Conservation (phyloP, 2,113 vertebrate species). For the Microcebus murinus region DNA sequence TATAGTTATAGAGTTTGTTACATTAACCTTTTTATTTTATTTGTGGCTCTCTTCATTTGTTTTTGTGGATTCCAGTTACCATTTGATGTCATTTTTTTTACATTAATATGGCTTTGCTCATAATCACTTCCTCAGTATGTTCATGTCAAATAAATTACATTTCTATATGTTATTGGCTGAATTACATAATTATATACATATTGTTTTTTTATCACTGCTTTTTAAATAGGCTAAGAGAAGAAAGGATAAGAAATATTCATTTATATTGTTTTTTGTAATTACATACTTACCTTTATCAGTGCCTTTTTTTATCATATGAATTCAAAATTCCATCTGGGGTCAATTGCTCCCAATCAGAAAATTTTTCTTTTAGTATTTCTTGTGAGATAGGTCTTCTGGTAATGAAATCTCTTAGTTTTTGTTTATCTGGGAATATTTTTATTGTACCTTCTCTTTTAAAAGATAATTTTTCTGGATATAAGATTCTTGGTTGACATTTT, state of each 20-base stretch:
- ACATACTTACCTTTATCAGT: neutral
- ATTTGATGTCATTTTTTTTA: neutral
- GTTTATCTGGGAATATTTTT: neutral
- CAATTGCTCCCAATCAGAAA: neutral
- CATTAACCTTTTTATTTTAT: neutral
- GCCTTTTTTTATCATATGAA: neutral
- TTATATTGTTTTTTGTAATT: neutral
- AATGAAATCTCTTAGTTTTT: neutral
- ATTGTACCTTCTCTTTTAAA: neutral
- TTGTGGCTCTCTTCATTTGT: neutral
- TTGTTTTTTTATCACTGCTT: neutral
- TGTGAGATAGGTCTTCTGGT: neutral
- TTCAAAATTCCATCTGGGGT: neutral
- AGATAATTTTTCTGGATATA: neutral
- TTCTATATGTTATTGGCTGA: neutral
- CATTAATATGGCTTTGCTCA: neutral
- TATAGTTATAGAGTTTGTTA: neutral
- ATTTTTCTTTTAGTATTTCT: neutral
- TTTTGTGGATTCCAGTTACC: neutral
- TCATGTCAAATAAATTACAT: neutral
- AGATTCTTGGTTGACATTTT: neutral
- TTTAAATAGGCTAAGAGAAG: neutral
- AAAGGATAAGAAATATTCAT: neutral
- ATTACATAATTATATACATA: neutral
- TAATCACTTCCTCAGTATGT: neutral